These are phyloP conservation scores for Aythya baeri DNA, from an alignment of 2,113 vertebrate species.

Conservation along the genomic window DNA sequence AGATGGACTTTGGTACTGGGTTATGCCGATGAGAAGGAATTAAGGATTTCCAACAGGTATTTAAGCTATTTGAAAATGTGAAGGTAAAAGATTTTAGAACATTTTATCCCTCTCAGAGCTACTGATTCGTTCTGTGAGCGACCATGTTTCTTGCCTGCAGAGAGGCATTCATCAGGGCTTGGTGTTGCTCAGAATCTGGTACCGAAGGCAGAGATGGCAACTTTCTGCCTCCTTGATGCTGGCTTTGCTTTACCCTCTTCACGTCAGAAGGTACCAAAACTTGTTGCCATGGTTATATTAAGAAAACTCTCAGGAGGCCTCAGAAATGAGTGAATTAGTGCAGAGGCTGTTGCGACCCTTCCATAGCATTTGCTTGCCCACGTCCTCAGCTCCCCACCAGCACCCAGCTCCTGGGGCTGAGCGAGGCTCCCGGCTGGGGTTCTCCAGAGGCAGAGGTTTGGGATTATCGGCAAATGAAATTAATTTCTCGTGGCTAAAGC, in stretches of 20 bases:
- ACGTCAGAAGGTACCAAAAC: neutral
- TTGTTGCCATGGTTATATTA: fast-evolving
- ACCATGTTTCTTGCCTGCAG: neutral
- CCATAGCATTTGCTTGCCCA: fast-evolving
- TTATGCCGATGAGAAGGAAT: neutral
- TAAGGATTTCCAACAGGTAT: neutral
- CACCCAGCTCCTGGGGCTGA: too few relatives aligned
- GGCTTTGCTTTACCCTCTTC: neutral
- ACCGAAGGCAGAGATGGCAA: neutral
- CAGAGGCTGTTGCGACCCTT: neutral
- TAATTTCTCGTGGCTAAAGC: neutral
- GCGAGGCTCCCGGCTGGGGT: neutral
- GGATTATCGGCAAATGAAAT: neutral
- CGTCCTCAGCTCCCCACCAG: neutral
- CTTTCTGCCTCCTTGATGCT: neutral
- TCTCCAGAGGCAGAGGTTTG: neutral
- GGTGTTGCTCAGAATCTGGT: neutral
- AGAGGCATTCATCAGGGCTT: conserved; percentile 7
- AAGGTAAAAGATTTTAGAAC: neutral
- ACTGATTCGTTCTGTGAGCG: conserved; percentile 25
- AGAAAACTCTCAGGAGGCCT: neutral
- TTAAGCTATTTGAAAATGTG: neutral
- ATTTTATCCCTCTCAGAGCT: neutral
- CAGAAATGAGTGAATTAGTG: neutral
- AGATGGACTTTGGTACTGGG: neutral